Evolutionary conservation across 2,797 vertebrate species (phyloP).

Genomic region (Oceanodroma leucorhoa): DNA sequence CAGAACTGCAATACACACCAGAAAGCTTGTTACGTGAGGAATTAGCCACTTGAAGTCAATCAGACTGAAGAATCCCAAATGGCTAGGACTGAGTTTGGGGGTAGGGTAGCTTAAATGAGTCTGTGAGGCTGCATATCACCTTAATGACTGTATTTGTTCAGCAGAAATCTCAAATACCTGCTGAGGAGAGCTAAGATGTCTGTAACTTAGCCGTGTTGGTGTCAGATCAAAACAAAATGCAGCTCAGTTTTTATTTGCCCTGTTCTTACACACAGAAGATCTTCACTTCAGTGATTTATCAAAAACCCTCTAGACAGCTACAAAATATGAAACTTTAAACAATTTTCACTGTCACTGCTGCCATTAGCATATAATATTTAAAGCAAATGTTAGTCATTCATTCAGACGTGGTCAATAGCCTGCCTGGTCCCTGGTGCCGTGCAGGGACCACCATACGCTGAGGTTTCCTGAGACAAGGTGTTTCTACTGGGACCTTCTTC

Average conservation of each 20-base stretch:
- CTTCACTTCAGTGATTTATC: constrained; percentile 7
- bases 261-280: not conserved
- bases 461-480: not conserved
- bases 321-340: constrained; percentile 8
- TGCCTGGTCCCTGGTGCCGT: not conserved
- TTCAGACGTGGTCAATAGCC: not conserved
- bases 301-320: not conserved
- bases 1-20: not conserved
- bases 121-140: not conserved
- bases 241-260: not conserved
- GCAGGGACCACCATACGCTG: not conserved
- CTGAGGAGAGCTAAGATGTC: not conserved
- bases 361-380: not conserved
- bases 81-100: not conserved
- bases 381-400: not conserved
- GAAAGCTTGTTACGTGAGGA: not conserved
- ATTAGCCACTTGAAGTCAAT: not conserved
- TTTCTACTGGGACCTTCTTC: not conserved
- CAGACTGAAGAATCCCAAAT: not conserved
- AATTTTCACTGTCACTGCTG: not conserved
- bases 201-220: not conserved
- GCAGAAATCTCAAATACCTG: not conserved
- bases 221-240: not conserved
- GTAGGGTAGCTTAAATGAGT: not conserved
- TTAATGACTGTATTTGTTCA: not conserved